These are phyloP conservation scores for Mystacornis crossleyi DNA, from an alignment of 2,113 vertebrate species.

Conservation along the genomic window DNA sequence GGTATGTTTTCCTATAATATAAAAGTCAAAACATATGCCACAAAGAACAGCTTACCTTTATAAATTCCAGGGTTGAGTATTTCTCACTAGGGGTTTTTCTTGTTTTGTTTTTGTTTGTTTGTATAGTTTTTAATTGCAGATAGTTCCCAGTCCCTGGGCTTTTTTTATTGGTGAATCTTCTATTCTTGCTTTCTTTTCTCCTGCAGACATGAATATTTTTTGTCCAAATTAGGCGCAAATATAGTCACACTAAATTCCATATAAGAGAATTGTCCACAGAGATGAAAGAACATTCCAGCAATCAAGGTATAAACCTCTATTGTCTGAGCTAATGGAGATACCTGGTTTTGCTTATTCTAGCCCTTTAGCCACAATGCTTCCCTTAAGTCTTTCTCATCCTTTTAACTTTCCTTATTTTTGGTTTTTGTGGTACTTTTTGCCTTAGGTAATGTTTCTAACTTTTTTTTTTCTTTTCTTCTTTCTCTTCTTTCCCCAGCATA, in stretches of 20 bases:
- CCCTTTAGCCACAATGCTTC: not conserved
- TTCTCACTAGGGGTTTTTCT: not conserved
- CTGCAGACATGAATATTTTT: not conserved
- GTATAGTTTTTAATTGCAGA: not conserved
- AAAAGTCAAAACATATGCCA: not conserved
- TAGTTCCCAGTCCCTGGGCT: rapidly evolving
- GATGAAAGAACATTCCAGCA: not conserved
- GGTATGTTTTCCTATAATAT: not conserved
- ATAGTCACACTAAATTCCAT: not conserved
- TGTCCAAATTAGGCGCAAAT: not conserved
- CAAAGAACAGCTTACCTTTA: not conserved
- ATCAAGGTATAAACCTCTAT: not conserved
- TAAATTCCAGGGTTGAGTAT: rapidly evolving
- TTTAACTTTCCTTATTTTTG: not conserved
- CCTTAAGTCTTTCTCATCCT: not conserved
- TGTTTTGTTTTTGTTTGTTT: not conserved
- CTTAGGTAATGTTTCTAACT: not conserved
- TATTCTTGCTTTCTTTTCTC: not conserved
- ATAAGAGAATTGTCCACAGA: not conserved
- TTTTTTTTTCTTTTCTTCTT: not conserved
- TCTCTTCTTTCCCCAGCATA: not conserved
- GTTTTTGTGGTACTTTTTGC: not conserved
- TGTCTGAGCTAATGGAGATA: not conserved
- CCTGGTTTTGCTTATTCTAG: not conserved
- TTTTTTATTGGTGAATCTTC: not conserved